Conservation (phyloP, 1,140 invertebrate species). For the Ips nitidus region DNA sequence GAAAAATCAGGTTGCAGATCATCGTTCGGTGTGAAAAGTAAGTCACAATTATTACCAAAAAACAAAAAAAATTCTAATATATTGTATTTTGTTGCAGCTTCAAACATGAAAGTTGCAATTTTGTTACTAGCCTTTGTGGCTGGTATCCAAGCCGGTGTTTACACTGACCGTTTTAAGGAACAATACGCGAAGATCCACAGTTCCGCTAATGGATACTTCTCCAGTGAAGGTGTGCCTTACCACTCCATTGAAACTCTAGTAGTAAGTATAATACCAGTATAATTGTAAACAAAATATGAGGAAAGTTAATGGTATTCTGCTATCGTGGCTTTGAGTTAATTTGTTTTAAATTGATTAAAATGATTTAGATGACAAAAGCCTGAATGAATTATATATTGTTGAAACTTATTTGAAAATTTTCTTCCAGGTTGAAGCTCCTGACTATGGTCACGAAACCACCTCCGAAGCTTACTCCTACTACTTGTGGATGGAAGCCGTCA, state of each 20-base stretch:
- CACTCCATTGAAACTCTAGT: slow-evolving; percentile 37
- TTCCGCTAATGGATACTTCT: slow-evolving; percentile 34
- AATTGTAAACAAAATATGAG: too few species aligned
- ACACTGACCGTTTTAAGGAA: slow-evolving; percentile 34
- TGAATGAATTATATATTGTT: too few species aligned
- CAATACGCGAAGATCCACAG: slow-evolving; percentile 37
- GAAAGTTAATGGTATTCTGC: too few species aligned
- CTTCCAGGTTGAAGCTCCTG: slow-evolving; percentile 30
- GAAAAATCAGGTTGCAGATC: not conserved
- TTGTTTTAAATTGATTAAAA: too few species aligned
- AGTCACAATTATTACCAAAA: not conserved
- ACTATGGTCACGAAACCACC: slow-evolving; percentile 38
- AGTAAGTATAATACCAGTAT: slow-evolving; percentile 10
- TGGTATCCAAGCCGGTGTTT: slow-evolving; percentile 23
- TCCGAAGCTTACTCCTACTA: slow-evolving; percentile 37
- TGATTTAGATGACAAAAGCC: too few species aligned
- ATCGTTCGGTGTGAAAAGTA: not conserved
- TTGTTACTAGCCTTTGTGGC: slow-evolving; percentile 23
- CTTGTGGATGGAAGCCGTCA: slow-evolving; percentile 32
- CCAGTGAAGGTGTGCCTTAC: slow-evolving; percentile 34
- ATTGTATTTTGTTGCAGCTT: not conserved
- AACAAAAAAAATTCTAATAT: not conserved
- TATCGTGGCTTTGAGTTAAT: too few species aligned
- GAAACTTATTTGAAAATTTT: not conserved
- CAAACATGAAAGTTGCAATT: slow-evolving; percentile 18